phyloP scores from a whole-genome alignment of 2,113 vertebrate genomes.

The Pagrus major region DNA sequence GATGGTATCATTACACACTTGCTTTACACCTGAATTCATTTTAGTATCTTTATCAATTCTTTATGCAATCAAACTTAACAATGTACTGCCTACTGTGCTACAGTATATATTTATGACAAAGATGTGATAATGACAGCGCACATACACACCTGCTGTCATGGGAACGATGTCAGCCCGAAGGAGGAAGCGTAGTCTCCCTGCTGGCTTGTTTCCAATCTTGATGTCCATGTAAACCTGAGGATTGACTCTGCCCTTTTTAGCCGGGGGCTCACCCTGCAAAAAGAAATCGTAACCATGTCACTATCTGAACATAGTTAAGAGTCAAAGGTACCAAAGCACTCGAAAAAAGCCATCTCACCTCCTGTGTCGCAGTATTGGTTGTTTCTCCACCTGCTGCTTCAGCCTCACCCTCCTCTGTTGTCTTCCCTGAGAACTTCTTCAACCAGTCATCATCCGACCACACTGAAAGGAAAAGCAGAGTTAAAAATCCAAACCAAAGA shows the following conservation, averaged over 20 bases:
- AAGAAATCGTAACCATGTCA: background rate
- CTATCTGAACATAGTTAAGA: background rate
- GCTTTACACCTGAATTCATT: background rate
- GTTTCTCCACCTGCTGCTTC: constrained; percentile 84
- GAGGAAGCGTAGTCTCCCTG: constrained; percentile 92
- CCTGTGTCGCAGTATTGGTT: constrained; percentile 83
- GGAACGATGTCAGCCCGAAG: constrained; percentile 94
- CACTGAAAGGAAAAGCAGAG: constrained; percentile 80
- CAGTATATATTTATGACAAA: background rate
- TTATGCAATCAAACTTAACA: background rate
- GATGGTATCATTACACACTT: background rate
- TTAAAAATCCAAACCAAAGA: background rate
- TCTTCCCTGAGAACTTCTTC: constrained; percentile 98
- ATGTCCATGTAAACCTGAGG: constrained; percentile 98
- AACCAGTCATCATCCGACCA: constrained; percentile 99
- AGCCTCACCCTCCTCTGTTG: constrained; percentile 89
- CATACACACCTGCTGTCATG: constrained; percentile 91
- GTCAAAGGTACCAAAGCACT: background rate
- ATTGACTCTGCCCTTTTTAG: constrained; percentile 92
- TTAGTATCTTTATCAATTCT: background rate
- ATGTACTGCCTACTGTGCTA: background rate
- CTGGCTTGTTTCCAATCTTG: constrained; percentile 96
- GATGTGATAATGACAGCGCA: background rate
- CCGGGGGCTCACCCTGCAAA: constrained; percentile 88
- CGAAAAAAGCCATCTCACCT: constrained; percentile 79